A percentile compares a stretch with the other conserved stretches of the same genome.
Evolutionary conservation across 2,797 vertebrate genomes (phyloP).

Genomic region (Squalus acanthias): DNA sequence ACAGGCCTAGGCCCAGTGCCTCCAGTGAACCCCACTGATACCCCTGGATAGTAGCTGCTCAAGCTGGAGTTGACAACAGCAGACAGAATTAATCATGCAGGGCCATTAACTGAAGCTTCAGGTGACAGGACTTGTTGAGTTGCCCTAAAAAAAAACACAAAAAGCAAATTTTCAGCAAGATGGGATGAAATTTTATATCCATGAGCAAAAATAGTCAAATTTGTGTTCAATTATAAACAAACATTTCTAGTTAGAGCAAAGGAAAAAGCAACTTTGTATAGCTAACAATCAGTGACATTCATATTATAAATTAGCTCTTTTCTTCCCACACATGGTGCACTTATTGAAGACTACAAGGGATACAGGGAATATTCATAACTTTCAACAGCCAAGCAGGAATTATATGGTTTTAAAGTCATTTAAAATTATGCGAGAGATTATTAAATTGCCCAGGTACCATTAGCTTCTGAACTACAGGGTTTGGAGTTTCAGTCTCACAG

Average conservation of each 20-base stretch:
- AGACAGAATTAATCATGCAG: constrained; percentile 70
- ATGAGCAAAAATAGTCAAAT: background rate
- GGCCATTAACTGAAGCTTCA: constrained; percentile 78
- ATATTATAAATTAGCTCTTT: background rate
- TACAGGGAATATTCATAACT: background rate
- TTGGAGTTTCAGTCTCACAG: background rate
- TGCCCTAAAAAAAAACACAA: constrained; percentile 56
- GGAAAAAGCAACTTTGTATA: background rate
- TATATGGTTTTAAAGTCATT: background rate
- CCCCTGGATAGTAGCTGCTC: constrained; percentile 58
- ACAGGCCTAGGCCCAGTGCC: constrained; percentile 58
- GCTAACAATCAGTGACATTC: background rate
- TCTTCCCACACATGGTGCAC: background rate
- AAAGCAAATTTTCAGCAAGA: background rate
- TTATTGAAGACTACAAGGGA: background rate
- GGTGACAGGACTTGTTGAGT: constrained; percentile 65
- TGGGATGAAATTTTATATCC: background rate
- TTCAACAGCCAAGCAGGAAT: background rate
- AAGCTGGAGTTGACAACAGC: constrained; percentile 62
- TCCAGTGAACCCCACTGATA: constrained; percentile 57
- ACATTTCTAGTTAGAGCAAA: background rate
- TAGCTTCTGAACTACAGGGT: background rate
- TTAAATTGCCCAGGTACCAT: background rate
- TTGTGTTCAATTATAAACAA: background rate
- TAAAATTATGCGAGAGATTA: background rate